Base-by-base conservation (phyloP, 2,797 vertebrate species). In the Vultur gryphus region DNA sequence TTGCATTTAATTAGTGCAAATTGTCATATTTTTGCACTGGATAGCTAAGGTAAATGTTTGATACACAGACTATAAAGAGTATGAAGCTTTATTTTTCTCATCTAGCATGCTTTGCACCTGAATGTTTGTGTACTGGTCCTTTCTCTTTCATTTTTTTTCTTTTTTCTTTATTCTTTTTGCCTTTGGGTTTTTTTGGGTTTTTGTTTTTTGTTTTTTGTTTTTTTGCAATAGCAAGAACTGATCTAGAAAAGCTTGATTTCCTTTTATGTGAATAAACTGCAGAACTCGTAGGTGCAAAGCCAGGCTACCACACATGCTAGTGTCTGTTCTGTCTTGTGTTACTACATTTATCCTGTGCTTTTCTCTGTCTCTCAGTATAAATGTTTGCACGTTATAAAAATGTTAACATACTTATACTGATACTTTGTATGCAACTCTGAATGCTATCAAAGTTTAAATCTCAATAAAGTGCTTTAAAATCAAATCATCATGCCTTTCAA, bases 401-500 rank as follows among this genome's bases (percentile, higher is more conserved):
- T 3, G 2, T 86, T 90, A 89, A 71, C 39, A 12, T 54, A 26
- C 10, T 51, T 55, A 72, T 72, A 61, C 35, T 1, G 1, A 24
- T 52, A 65, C 0, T 4, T 51, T 57, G 23, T 31, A 17, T 13
- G 31, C 37, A 82, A 64, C n/a, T 82, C 51, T 33, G 58, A 84
- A 66, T 17, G 23, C 28, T 67, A 55, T 76, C n/a, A 16, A 82
- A 93, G 43, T 59, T 89, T 43, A 84, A 88, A 43, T 69, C 82
- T 83, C 52, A 49, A 21, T 87, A 55, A 89, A 95, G 31, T 58
- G 14, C 73, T 93, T 82, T 67, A 67, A 87, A 95, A 96, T 90
- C 46, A 89, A 93, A 92, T 80, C 62, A 92, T 62, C 28, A 25
- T 77, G 93, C 16, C 20, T 93, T 89, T 77, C 57, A 83, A 73